phyloP scores from a whole-genome alignment of 2,888 invertebrate species.

The Drosophila quinaria region DNA sequence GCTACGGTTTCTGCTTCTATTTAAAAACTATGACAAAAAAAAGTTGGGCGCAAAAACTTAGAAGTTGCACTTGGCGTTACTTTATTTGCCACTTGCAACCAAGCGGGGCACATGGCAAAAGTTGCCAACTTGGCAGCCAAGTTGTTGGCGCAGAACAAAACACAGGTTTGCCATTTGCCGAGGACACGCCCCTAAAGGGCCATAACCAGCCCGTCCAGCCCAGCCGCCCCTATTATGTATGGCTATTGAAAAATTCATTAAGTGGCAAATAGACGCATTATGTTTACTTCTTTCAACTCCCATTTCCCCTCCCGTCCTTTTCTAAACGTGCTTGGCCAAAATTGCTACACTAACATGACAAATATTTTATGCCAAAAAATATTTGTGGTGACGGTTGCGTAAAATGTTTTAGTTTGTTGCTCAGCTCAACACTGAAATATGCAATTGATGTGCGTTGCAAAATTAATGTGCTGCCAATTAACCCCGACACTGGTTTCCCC shows the following conservation, averaged over 20 bases:
- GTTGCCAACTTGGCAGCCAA: conserved; percentile 62
- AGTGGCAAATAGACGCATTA: conserved; percentile 77
- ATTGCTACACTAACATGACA: conserved; percentile 30
- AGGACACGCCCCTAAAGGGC: conserved; percentile 15
- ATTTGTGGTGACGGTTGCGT: conserved; percentile 20
- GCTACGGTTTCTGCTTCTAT: background rate
- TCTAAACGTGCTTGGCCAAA: conserved; percentile 14
- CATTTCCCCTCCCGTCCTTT: background rate
- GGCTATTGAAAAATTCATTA: conserved; percentile 66
- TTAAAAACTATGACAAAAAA: conserved; percentile 21
- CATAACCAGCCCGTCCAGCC: background rate
- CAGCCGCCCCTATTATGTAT: conserved; percentile 21
- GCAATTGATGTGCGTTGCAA: conserved; percentile 30
- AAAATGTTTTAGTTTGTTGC: conserved; percentile 30
- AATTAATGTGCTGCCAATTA: conserved; percentile 58
- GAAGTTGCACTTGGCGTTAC: conserved; percentile 49
- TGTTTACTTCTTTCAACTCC: conserved; percentile 29
- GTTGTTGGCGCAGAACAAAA: conserved; percentile 51
- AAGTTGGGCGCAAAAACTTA: conserved; percentile 36
- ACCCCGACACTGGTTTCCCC: conserved; percentile 34
- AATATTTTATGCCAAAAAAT: conserved; percentile 47
- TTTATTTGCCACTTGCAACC: conserved; percentile 68
- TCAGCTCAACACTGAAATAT: conserved; percentile 20
- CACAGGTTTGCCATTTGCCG: conserved; percentile 74
- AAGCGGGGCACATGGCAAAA: conserved; percentile 20